These are phyloP conservation scores for Meteorus cinctellus DNA, from an alignment of 2,888 invertebrate genomes.

Conservation along the genomic window DNA sequence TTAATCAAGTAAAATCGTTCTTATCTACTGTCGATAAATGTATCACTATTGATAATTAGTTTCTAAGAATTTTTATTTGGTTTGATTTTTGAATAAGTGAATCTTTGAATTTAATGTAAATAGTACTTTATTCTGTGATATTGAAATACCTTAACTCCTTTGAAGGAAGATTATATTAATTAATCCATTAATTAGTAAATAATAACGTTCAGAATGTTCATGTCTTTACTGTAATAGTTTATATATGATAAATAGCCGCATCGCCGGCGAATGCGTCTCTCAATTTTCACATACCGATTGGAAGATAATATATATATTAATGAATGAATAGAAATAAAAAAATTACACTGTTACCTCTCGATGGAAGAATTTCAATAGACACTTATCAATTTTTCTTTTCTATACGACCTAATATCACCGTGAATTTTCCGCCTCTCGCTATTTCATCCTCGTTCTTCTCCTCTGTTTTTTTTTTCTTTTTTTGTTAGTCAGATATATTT, in stretches of 20 bases:
- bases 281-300: no score
- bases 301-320: no score
- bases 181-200: not conserved
- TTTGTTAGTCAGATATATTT: no score
- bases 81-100: not conserved
- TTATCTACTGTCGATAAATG: not conserved
- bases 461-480: no score
- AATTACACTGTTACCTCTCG: no score
- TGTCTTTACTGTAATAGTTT: not conserved
- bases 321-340: no score
- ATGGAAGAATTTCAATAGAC: no score
- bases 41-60: not conserved
- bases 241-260: not conserved
- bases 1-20: not conserved
- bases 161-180: not conserved
- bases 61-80: not conserved
- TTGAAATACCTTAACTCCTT: not conserved
- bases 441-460: no score
- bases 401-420: no score
- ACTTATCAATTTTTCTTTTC: not conserved
- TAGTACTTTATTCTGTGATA: not conserved
- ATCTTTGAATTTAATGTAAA: not conserved
- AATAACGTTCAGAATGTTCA: not conserved
- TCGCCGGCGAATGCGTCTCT: not conserved
- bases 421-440: not conserved